These are phyloP conservation scores for Leucopsar rothschildi DNA, from an alignment of 2,113 vertebrate species.

Conservation along the genomic window DNA sequence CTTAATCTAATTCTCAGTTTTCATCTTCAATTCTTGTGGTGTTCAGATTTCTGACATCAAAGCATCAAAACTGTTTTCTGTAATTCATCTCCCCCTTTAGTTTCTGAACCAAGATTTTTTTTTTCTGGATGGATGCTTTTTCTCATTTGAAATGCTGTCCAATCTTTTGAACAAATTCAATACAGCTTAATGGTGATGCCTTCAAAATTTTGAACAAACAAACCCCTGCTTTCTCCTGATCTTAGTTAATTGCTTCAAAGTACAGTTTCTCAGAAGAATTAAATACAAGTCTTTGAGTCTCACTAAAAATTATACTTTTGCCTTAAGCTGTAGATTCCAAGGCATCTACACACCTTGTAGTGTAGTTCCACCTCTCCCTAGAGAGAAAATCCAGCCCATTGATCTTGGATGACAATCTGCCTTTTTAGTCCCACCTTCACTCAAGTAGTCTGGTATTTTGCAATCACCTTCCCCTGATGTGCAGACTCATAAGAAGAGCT, in stretches of 20 bases:
- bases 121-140: background rate
- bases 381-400: background rate
- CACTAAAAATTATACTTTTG: background rate
- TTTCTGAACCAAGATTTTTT: background rate
- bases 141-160: background rate
- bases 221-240: background rate
- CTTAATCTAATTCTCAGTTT: background rate
- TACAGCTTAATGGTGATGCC: background rate
- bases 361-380: background rate
- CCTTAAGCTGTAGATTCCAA: slow-evolving; percentile 26
- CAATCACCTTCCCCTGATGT: background rate
- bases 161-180: background rate
- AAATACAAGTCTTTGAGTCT: background rate
- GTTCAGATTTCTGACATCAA: background rate
- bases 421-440: background rate
- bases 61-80: background rate
- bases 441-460: background rate
- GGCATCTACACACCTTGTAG: background rate
- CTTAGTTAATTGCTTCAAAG: background rate
- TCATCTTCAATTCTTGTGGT: background rate
- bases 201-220: background rate
- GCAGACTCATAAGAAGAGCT: background rate
- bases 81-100: background rate
- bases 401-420: slow-evolving; percentile 7
- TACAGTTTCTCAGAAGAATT: background rate